A percentile compares a stretch with the other conserved stretches of the same genome.
phyloP scores from a whole-genome alignment of 2,888 invertebrate genomes.

The Therioaphis trifolii region DNA sequence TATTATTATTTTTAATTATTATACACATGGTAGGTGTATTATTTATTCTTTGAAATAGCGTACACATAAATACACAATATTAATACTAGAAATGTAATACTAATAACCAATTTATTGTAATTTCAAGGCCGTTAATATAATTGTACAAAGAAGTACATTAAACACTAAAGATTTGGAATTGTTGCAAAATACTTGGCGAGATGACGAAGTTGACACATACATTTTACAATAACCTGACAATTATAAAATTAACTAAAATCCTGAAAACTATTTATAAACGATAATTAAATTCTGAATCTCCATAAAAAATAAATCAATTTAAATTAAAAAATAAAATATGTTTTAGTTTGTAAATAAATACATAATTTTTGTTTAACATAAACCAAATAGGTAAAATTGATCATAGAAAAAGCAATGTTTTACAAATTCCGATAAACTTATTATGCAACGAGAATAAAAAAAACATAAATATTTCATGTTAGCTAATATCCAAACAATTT shows the following conservation, averaged over 20 bases:
- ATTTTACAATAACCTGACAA: conserved; percentile 29
- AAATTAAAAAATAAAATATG: neutral
- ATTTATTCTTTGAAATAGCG: too few species aligned
- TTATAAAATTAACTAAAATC: neutral
- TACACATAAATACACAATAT: too few species aligned
- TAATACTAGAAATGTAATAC: conserved; percentile 2
- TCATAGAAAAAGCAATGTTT: neutral
- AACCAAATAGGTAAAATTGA: neutral
- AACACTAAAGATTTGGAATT: conserved; percentile 29
- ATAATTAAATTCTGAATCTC: conserved; percentile 4
- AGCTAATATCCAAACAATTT: conserved; percentile 38
- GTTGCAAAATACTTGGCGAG: conserved; percentile 29
- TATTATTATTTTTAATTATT: too few species aligned
- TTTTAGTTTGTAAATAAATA: neutral
- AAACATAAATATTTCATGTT: neutral
- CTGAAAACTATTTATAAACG: neutral
- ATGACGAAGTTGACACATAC: conserved; percentile 15
- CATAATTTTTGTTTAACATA: neutral
- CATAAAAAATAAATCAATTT: neutral
- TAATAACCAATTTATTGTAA: neutral
- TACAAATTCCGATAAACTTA: conserved; percentile 19
- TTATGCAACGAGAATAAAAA: conserved; percentile 4
- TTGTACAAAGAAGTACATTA: neutral
- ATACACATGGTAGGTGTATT: too few species aligned
- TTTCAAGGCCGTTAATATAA: conserved; percentile 10